Base-by-base conservation (phyloP, 2,888 invertebrate species). In the Phortica magna region DNA sequence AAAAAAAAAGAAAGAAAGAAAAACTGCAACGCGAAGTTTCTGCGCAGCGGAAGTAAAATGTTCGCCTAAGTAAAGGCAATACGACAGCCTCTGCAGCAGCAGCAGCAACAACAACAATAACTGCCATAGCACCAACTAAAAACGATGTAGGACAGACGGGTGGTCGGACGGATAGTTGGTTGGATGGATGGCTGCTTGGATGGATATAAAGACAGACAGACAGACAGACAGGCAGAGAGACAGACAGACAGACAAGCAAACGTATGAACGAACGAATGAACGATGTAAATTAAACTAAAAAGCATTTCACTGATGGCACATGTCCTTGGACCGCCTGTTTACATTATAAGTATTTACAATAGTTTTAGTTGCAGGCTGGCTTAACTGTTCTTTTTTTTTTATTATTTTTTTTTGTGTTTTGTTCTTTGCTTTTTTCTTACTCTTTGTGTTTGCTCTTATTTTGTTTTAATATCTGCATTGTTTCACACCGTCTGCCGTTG, bases 281-380 rank as follows among this genome's bases (percentile, higher is more conserved):
- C 48, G 14, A 48, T 48, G 48, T 48, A 48, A 48, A 48, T 48
- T 22, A 64, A 64, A 64, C 64, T 64, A 31, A 64, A 64, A 64
- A 39, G 64, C 64, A 64, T 64, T 64, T 64, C 39, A 31, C 31
- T 64, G 39, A 39, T 64, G 64, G 31, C 64, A 39, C 19, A 31
- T 64, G 64, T 64, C 31, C 64, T 64, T 64, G 39, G 17, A 31
- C 64, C 31, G 64, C 64, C 64, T 64, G 64, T 64, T 64, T 64
- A 31, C 64, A 64, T 64, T 64, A 22, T 64, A 64, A 64, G 64
- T 64, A 64, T 64, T 64, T 64, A 39, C 64, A 64, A 64, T 31
- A 64, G 14, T 39, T 64, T 64, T 64, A 64, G 22, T 64, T 64
- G 31, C 31, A 31, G 12, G 22, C 22, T 61, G 7, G 10, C 19